Evolutionary conservation across 2,888 invertebrate genomes (phyloP).

Genomic region (Allolobophora icterica): DNA sequence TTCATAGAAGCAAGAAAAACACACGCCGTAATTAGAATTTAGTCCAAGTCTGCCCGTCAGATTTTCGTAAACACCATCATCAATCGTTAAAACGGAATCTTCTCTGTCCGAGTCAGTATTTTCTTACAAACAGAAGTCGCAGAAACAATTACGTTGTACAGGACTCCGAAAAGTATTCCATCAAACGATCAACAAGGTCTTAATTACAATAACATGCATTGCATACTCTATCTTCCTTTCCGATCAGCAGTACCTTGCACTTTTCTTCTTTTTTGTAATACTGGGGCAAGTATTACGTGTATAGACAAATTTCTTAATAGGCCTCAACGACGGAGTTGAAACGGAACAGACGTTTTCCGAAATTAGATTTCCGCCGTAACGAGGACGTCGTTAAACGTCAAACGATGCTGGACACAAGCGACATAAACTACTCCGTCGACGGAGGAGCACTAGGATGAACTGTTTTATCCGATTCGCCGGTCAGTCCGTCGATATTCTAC

Average conservation of each 20-base stretch:
- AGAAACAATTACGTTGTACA: not conserved
- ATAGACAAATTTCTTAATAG: not conserved
- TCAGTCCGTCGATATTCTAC: slow-evolving; percentile 1
- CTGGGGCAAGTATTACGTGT: not conserved
- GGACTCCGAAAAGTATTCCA: not conserved
- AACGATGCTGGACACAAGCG: not conserved
- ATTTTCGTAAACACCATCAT: not conserved
- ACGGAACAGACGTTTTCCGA: slow-evolving; percentile 11
- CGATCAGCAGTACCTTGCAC: not conserved
- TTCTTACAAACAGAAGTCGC: not conserved
- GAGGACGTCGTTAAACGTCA: not conserved
- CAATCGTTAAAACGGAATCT: not conserved
- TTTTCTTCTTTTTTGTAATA: not conserved
- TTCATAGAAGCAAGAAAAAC: slow-evolving; percentile 8
- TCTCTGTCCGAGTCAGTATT: not conserved
- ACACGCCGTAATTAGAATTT: not conserved
- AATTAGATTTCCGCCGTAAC: not conserved
- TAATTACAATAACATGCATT: not conserved
- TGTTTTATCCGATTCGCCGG: slow-evolving; percentile 9
- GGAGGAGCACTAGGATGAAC: not conserved
- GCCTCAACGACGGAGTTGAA: not conserved
- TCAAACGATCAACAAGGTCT: not conserved
- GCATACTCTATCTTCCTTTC: not conserved
- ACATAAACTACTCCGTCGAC: not conserved
- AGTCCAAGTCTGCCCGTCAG: not conserved